These are phyloP conservation scores for Ennomos fuscantarius DNA, from an alignment of 2,888 invertebrate genomes.

Conservation along the genomic window DNA sequence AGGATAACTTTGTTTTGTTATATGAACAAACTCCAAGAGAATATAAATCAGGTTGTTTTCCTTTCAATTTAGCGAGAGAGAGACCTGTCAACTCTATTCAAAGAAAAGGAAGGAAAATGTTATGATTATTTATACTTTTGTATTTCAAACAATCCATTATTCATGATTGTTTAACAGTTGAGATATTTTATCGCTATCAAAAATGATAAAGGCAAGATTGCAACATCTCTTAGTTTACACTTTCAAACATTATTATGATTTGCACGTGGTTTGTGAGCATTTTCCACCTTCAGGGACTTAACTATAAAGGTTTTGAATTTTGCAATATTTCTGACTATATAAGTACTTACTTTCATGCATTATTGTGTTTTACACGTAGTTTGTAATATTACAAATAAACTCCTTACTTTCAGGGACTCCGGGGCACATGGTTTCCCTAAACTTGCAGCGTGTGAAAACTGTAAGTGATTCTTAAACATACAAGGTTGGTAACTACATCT, in stretches of 20 bases:
- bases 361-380: no score
- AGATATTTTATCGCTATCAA: slow-evolving; percentile 13
- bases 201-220: slow-evolving; percentile 9
- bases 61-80: neutral
- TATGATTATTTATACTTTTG: slow-evolving; percentile 5
- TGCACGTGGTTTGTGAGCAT: neutral
- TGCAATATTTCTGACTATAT: no score
- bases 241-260: neutral
- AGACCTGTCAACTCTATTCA: slow-evolving; percentile 1
- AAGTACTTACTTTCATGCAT: no score
- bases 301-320: no score
- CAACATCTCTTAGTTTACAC: neutral
- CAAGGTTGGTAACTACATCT: no score
- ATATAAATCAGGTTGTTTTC: neutral
- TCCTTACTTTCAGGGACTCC: no score
- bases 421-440: no score
- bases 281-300: no score
- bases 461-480: no score
- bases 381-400: no score
- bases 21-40: neutral
- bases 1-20: no score
- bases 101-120: neutral
- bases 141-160: slow-evolving; percentile 13
- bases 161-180: slow-evolving; percentile 8
- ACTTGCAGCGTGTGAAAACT: no score